These are phyloP conservation scores for Aptenodytes patagonicus DNA, from an alignment of 2,113 vertebrate species.

Conservation along the genomic window DNA sequence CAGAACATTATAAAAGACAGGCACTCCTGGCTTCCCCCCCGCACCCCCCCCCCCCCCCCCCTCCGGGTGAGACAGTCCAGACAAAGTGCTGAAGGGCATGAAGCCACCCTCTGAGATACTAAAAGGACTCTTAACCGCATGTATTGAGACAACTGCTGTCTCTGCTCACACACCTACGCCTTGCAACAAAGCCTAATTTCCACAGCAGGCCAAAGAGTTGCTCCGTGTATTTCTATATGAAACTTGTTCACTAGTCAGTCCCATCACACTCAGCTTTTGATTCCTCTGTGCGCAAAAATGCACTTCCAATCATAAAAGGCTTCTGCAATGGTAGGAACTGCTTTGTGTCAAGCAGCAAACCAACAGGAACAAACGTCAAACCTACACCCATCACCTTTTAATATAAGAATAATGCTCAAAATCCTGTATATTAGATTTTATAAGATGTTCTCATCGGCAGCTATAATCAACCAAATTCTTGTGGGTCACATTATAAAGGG, in stretches of 20 bases:
- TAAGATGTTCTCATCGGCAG: not conserved
- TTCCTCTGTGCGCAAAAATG: not conserved
- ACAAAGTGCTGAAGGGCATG: conserved; percentile 69
- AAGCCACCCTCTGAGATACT: conserved; percentile 55
- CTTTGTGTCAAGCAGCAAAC: conserved; percentile 59
- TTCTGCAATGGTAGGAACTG: not conserved
- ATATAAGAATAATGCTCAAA: not conserved
- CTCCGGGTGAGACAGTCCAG: conserved; percentile 73
- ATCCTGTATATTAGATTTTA: not conserved
- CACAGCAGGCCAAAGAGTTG: not conserved
- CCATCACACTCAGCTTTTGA: not conserved
- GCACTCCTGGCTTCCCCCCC: not conserved
- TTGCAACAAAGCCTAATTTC: not conserved
- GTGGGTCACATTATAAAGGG: not conserved
- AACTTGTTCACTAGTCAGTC: not conserved
- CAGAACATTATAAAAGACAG: conserved; percentile 79
- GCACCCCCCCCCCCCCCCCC: not conserved
- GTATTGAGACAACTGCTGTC: not conserved
- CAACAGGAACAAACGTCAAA: conserved; percentile 20
- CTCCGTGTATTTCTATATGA: not conserved
- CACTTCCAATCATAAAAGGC: not conserved
- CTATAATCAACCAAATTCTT: not conserved
- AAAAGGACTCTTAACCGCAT: not conserved
- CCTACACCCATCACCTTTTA: conserved; percentile 47
- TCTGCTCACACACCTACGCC: conserved; percentile 25